A percentile compares a stretch with the other conserved stretches of the same genome.
phyloP scores from a whole-genome alignment of 2,113 vertebrate genomes.

The Pungitius pungitius region DNA sequence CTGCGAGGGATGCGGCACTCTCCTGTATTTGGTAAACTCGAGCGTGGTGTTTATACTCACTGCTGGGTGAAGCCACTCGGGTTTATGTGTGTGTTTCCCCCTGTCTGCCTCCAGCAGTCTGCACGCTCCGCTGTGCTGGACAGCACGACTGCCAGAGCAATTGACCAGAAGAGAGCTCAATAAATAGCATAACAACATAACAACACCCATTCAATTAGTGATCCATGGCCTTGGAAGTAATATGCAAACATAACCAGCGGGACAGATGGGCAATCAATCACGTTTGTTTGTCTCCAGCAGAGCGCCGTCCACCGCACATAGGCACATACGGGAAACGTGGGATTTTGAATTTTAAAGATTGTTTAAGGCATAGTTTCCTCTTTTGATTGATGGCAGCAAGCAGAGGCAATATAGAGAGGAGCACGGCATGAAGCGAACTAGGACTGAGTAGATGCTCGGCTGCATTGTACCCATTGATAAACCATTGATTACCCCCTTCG shows the following conservation, averaged over 20 bases:
- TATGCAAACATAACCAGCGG: constrained; percentile 55
- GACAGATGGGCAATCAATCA: constrained; percentile 56
- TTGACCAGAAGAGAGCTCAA: constrained; percentile 35
- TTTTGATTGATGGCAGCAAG: constrained; percentile 52
- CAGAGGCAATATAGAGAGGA: constrained; percentile 25
- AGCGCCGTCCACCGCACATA: constrained; percentile 5
- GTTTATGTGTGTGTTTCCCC: neutral
- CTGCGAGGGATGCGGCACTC: constrained; percentile 11
- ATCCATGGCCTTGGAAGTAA: constrained; percentile 41
- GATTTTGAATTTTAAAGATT: neutral
- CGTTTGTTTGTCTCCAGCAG: constrained; percentile 41
- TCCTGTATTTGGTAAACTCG: constrained; percentile 19
- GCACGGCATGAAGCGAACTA: constrained; percentile 29
- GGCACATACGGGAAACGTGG: neutral
- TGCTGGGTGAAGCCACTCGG: neutral
- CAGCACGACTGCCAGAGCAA: neutral
- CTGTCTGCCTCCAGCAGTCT: neutral
- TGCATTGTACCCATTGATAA: constrained; percentile 10
- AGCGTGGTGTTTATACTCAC: neutral
- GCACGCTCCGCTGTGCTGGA: neutral
- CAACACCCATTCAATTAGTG: constrained; percentile 50
- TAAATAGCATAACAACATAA: constrained; percentile 29
- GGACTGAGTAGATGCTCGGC: constrained; percentile 28
- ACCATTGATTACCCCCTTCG: neutral
- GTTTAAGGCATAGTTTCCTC: constrained; percentile 17